A percentile compares a stretch with the other conserved stretches of the same genome.
Conservation (phyloP, 1,140 invertebrate species). For the Luehdorfia chinensis region DNA sequence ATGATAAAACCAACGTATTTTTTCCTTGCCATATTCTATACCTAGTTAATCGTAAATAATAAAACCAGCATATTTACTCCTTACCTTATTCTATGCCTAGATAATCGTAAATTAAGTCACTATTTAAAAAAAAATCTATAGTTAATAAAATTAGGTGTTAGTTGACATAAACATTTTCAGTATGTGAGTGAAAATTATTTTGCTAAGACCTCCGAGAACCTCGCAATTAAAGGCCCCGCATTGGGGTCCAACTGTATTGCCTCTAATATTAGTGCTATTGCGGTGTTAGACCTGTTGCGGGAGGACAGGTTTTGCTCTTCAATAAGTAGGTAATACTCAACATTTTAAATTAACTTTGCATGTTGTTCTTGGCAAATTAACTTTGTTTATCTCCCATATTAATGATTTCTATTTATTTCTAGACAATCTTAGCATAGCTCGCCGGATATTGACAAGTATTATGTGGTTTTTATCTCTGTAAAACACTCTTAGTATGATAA, state of each 20-base stretch:
- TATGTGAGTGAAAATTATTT: too few species aligned
- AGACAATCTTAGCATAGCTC: conserved; percentile 42
- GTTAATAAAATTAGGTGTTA: too few species aligned
- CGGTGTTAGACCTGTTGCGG: too few species aligned
- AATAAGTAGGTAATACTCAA: too few species aligned
- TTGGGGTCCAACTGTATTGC: too few species aligned
- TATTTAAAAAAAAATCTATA: conserved; percentile 22
- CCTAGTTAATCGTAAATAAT: conserved; percentile 1
- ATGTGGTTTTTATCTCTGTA: conserved; percentile 46
- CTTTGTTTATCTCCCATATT: conserved; percentile 16
- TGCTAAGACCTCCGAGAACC: too few species aligned
- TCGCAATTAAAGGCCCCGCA: too few species aligned
- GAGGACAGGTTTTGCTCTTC: too few species aligned
- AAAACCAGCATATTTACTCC: conserved; percentile 1
- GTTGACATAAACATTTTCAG: too few species aligned
- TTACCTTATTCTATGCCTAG: background rate
- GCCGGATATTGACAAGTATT: conserved; percentile 28
- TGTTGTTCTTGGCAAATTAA: too few species aligned
- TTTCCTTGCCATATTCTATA: background rate
- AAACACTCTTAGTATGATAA: conserved; percentile 65
- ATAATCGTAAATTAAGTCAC: conserved; percentile 6
- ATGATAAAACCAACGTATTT: conserved; percentile 5
- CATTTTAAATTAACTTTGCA: too few species aligned
- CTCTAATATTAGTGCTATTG: too few species aligned
- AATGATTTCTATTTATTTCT: conserved; percentile 45